Base-by-base conservation (phyloP, 2,888 invertebrate genomes). In the Latheticus oryzae region DNA sequence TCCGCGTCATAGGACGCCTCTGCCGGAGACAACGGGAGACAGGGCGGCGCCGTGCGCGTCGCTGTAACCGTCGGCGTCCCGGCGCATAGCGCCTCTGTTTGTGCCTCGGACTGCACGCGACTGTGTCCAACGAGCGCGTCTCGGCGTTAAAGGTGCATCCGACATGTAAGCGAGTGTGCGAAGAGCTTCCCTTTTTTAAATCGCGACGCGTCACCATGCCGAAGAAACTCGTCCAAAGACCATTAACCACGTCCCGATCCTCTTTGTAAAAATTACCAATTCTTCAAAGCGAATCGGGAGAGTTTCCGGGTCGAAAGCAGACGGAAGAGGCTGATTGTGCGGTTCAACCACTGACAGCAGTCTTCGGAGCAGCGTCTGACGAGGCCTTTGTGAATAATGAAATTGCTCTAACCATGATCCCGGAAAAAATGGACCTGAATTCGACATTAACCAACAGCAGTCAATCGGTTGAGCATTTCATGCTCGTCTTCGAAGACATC, bases 401-500 rank as follows among this genome's bases (percentile, higher is more conserved):
- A 60, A 16, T 48, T 40, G 43, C 59, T 57, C 54, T 48, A 59
- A 55, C 61, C 45, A 71, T 68, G 65, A 60, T 66, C 37, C 58
- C 60, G 16, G 63, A 68, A 58, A 68, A 58, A 53, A 67, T 66
- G 63, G 64, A 64, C 33, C 48, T 16, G 8, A 45, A 52, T 28
- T 26, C 32, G 21, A 38, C 52, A 16, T 9, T 28, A 13, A 42
- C 32, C 19, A 62, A 61, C 33, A 55, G 54, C 3, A 67, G 65
- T n/a, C n/a, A 56, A n/a, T 51, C 63, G 2, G 67, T 66, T 3
- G 79, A 79, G 54, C 82, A 81, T 65, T 85, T 86, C 69, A 82
- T 87, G 83, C 81, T 86, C 76, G 77, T 89, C 50, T 85, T 90
- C 35, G 89, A 90, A 69, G 90, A 91, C 73, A 86, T 91, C 74